phyloP scores from a whole-genome alignment of 2,888 invertebrate genomes.

The Parnassius smintheus region DNA sequence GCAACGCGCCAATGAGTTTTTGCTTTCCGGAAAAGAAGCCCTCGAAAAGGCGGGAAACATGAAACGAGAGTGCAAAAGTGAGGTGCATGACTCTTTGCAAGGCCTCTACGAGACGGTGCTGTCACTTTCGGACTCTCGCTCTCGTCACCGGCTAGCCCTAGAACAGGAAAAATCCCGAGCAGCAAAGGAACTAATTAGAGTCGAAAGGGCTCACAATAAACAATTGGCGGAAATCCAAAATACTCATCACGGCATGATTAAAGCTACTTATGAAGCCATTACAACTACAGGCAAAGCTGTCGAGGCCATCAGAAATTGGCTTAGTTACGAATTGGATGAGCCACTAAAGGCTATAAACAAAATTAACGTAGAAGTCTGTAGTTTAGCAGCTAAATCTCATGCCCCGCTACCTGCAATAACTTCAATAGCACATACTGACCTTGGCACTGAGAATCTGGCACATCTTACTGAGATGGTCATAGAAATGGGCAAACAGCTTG shows the following conservation, averaged over 20 bases:
- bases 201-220: background rate
- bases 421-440: too few relatives aligned
- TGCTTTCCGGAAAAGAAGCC: too few relatives aligned
- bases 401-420: too few relatives aligned
- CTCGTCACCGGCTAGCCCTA: background rate
- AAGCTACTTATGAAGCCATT: background rate
- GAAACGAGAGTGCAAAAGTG: too few relatives aligned
- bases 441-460: too few relatives aligned
- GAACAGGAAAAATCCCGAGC: background rate
- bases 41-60: too few relatives aligned
- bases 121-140: background rate
- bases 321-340: constrained; percentile 1
- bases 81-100: background rate
- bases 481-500: too few relatives aligned
- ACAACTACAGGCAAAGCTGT: background rate
- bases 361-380: background rate
- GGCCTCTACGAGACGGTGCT: background rate
- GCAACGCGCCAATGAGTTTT: too few relatives aligned
- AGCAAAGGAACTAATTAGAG: background rate
- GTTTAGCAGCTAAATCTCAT: background rate
- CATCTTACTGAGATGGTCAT: too few relatives aligned
- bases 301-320: background rate
- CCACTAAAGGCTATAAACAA: background rate
- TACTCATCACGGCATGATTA: background rate
- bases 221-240: background rate